phyloP scores from a whole-genome alignment of 2,797 vertebrate species.

The Mastacembelus armatus region DNA sequence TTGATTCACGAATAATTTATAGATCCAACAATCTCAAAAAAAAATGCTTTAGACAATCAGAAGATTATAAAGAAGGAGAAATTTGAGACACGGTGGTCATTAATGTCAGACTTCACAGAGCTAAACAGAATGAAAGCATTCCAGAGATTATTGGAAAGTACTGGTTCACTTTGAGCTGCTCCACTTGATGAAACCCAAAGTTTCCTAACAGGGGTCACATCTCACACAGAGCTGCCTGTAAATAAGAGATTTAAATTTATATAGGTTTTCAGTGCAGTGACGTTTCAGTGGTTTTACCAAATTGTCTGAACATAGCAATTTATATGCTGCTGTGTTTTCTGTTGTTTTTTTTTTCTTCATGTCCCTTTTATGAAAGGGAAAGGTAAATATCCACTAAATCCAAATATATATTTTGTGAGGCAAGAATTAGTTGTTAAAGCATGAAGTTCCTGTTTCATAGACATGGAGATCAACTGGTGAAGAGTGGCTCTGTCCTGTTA shows the following conservation, averaged over 20 bases:
- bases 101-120: conserved; percentile 34
- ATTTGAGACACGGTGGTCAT: conserved; percentile 18
- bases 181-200: conserved; percentile 58
- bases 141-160: conserved; percentile 51
- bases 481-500: conserved; percentile 42
- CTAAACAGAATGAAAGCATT: conserved; percentile 61
- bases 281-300: conserved; percentile 41
- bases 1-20: conserved; percentile 59
- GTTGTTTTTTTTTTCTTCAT: not conserved
- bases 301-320: conserved; percentile 19
- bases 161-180: conserved; percentile 47
- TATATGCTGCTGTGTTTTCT: conserved; percentile 3
- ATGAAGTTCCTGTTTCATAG: conserved; percentile 40
- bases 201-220: conserved; percentile 57
- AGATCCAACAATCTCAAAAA: conserved; percentile 57
- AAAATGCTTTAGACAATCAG: conserved; percentile 84
- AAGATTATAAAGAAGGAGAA: conserved; percentile 35
- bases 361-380: conserved; percentile 27
- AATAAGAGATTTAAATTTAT: conserved; percentile 62
- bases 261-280: conserved; percentile 42
- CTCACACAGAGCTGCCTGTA: conserved; percentile 68
- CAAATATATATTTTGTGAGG: conserved; percentile 37
- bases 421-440: conserved; percentile 37
- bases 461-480: conserved; percentile 31
- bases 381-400: conserved; percentile 18